phyloP scores from a whole-genome alignment of 2,888 invertebrate genomes.

The Shargacucullia verbasci region DNA sequence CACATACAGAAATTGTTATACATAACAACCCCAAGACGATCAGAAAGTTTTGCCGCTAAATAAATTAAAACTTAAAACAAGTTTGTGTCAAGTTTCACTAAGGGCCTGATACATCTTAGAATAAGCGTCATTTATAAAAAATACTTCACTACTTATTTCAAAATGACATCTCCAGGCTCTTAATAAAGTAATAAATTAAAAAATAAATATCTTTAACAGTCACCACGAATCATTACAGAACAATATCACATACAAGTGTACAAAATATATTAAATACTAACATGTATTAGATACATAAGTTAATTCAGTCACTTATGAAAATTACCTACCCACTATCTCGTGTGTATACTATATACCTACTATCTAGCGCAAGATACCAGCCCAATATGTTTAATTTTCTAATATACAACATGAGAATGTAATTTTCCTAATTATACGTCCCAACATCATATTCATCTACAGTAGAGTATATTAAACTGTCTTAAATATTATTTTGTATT shows the following conservation, averaged over 20 bases:
- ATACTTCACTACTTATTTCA: constrained; percentile 11
- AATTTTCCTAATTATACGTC: constrained; percentile 9
- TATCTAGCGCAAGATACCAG: constrained; percentile 1
- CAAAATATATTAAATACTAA: constrained; percentile 44
- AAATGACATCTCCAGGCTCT: constrained; percentile 43
- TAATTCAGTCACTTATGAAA: constrained; percentile 42
- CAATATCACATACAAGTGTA: constrained; percentile 45
- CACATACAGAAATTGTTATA: constrained; percentile 20
- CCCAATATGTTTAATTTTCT: constrained; percentile 7
- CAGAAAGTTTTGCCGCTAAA: constrained; percentile 30
- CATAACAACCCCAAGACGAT: constrained; percentile 25
- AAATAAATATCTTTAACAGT: constrained; percentile 53
- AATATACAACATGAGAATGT: constrained; percentile 17
- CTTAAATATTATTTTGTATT: neutral
- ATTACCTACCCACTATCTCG: constrained; percentile 25
- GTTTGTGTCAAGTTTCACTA: constrained; percentile 51
- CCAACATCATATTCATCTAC: constrained; percentile 1
- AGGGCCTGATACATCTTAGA: constrained; percentile 30
- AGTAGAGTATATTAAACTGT: too few relatives aligned
- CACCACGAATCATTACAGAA: constrained; percentile 45
- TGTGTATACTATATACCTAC: too few relatives aligned
- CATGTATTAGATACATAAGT: constrained; percentile 35
- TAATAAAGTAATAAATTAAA: constrained; percentile 56
- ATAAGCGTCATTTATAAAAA: constrained; percentile 2
- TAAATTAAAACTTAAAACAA: constrained; percentile 51